Conservation (phyloP, 2,113 vertebrate species). For the Bufo gargarizans region DNA sequence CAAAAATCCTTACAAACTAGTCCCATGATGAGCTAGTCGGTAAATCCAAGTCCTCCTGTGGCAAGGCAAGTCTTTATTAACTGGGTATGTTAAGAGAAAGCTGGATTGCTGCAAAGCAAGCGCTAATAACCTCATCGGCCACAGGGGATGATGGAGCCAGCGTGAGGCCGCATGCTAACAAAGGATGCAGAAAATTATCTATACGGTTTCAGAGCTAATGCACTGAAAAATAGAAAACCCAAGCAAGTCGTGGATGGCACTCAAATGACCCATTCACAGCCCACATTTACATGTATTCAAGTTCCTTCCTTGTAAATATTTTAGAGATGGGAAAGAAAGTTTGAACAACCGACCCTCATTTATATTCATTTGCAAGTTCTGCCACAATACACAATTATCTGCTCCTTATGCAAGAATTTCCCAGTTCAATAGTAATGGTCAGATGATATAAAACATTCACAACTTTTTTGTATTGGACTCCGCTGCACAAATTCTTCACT, state of each 20-base stretch:
- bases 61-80: conserved; percentile 67
- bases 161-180: conserved; percentile 62
- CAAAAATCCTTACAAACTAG: conserved; percentile 69
- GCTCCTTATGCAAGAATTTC: too few species aligned
- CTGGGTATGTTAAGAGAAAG: conserved; percentile 59
- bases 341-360: not conserved
- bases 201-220: conserved; percentile 62
- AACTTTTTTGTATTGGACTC: too few species aligned
- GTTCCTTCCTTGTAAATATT: not conserved
- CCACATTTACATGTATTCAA: not conserved
- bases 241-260: conserved; percentile 54
- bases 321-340: not conserved
- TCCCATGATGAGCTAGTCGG: conserved; percentile 62
- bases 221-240: conserved; percentile 60
- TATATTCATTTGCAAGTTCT: not conserved
- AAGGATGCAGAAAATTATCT: conserved; percentile 64
- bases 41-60: conserved; percentile 64
- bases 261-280: conserved; percentile 47
- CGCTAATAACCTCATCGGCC: conserved; percentile 67
- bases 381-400: too few species aligned
- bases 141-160: conserved; percentile 61
- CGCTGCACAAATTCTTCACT: too few species aligned
- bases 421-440: too few species aligned
- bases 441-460: too few species aligned
- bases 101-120: conserved; percentile 58